These are phyloP conservation scores for Porites rus DNA, from an alignment of 92 coral and sea anemone genomes.

Conservation along the genomic window DNA sequence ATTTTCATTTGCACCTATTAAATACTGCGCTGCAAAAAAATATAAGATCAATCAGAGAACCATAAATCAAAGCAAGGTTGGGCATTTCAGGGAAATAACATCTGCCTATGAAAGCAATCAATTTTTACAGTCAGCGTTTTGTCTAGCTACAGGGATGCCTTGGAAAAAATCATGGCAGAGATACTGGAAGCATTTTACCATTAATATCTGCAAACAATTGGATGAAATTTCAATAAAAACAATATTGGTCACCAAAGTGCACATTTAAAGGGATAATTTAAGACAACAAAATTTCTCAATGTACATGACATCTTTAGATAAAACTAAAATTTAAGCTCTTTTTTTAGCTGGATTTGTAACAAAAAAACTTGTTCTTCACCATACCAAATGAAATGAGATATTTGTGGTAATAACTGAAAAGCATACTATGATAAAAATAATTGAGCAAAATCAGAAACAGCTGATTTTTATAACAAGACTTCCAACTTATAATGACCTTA, in stretches of 20 bases:
- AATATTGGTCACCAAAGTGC: too few species aligned
- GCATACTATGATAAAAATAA: slow-evolving; percentile 33
- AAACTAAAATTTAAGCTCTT: neutral
- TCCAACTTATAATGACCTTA: neutral
- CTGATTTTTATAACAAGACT: neutral
- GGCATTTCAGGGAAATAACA: slow-evolving; percentile 17
- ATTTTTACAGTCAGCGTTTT: slow-evolving; percentile 41
- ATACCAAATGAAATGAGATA: neutral
- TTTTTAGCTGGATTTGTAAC: neutral
- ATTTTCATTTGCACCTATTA: slow-evolving; percentile 13
- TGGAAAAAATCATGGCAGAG: slow-evolving; percentile 1
- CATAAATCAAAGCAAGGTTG: slow-evolving; percentile 26
- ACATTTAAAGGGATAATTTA: too few species aligned
- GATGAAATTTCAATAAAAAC: neutral
- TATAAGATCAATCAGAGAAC: slow-evolving; percentile 23
- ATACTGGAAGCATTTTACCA: slow-evolving; percentile 6
- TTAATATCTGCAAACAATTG: neutral
- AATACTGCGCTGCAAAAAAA: neutral
- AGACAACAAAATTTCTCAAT: too few species aligned
- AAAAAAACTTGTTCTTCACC: neutral
- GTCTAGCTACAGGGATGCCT: slow-evolving; percentile 16
- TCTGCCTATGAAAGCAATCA: slow-evolving; percentile 43
- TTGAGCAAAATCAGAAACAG: slow-evolving; percentile 31
- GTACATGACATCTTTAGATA: neutral
- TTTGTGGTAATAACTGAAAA: slow-evolving; percentile 13